Conservation (phyloP, 2,113 vertebrate genomes). For the Solea senegalensis region DNA sequence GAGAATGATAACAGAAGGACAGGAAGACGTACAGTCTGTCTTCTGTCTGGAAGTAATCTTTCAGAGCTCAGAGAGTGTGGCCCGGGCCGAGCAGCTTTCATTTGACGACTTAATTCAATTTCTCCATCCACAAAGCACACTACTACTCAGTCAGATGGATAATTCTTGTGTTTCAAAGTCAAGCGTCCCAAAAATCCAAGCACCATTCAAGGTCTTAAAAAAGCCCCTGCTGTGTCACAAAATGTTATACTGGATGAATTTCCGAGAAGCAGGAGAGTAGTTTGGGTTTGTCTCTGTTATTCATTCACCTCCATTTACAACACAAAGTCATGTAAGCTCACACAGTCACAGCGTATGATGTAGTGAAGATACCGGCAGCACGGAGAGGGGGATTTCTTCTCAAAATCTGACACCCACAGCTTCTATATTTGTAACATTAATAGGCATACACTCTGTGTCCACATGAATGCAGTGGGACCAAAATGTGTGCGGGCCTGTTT, state of each 20-base stretch:
- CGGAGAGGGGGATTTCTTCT: constrained; percentile 13
- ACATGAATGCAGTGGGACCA: neutral
- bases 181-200: too few species aligned
- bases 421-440: constrained; percentile 42
- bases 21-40: too few species aligned
- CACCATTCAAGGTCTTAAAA: too few species aligned
- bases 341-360: neutral
- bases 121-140: too few species aligned
- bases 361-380: neutral
- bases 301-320: neutral
- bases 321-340: neutral
- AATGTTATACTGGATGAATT: neutral
- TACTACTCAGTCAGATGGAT: too few species aligned
- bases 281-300: neutral
- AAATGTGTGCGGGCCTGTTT: neutral
- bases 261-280: neutral
- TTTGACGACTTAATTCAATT: too few species aligned
- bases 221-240: too few species aligned
- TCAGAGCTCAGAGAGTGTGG: too few species aligned
- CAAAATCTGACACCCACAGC: constrained; percentile 43
- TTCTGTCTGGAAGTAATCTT: too few species aligned
- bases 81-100: too few species aligned
- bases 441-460: constrained; percentile 15
- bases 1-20: too few species aligned
- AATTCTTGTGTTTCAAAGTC: too few species aligned